Conservation (phyloP, 2,113 vertebrate species). For the Gasterosteus nipponicus region DNA sequence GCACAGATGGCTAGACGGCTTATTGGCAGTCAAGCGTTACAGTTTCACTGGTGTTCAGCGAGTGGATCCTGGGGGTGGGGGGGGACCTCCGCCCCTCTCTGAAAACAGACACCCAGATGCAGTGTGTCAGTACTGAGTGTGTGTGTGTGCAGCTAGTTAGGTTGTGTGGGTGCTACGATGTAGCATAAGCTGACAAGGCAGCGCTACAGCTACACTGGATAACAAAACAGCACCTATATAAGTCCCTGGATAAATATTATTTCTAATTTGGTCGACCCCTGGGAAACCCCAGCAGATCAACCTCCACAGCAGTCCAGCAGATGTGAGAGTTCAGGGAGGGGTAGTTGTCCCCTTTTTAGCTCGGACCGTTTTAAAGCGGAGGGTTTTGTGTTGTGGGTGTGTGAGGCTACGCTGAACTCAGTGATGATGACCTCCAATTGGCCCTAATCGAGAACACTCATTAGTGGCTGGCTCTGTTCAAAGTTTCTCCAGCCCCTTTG, state of each 20-base stretch:
- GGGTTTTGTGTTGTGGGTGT: constrained; percentile 63
- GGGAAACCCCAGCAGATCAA: constrained; percentile 56
- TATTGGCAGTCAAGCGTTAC: constrained; percentile 52
- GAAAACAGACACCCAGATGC: constrained; percentile 40
- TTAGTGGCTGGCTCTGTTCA: constrained; percentile 76
- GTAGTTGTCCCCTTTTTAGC: constrained; percentile 62
- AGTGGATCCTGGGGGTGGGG: constrained; percentile 53
- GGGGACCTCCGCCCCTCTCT: constrained; percentile 25
- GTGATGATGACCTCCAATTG: constrained; percentile 77
- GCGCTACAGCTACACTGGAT: constrained; percentile 5
- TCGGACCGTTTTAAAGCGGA: constrained; percentile 60
- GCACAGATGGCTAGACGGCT: constrained; percentile 64
- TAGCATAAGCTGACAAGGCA: constrained; percentile 18
- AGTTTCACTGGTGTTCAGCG: constrained; percentile 62
- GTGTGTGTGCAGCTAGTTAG: constrained; percentile 4
- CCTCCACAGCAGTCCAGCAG: constrained; percentile 56
- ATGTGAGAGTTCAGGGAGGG: constrained; percentile 73
- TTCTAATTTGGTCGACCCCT: constrained; percentile 53
- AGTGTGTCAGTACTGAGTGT: constrained; percentile 16
- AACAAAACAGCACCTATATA: constrained; percentile 38
- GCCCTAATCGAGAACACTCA: constrained; percentile 77
- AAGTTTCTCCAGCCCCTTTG: constrained; percentile 64
- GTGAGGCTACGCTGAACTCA: constrained; percentile 67
- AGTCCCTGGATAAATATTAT: constrained; percentile 48
- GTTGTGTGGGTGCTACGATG: constrained; percentile 22